Evolutionary conservation across 2,888 invertebrate species (phyloP), one percentile per base, ranked within the genome.

Genomic region (Diarsia rubi): DNA sequence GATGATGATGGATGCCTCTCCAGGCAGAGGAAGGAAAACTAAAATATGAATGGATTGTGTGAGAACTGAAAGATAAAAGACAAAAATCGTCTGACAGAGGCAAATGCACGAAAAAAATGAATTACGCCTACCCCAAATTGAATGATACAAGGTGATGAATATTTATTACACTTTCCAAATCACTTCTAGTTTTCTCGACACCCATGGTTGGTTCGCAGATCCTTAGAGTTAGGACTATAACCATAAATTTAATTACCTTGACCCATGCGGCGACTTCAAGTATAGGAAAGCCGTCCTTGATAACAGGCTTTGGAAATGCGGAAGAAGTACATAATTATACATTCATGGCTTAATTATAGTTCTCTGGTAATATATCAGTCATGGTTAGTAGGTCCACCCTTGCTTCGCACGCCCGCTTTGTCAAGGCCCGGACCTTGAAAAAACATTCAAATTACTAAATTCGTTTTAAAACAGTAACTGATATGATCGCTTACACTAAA

Each of bases 191-290:
- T 24, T 12, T 27, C 16, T 62, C 31, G 11, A 9, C 3, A 79
- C 66, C 54, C 0, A 12, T 45, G 77, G 14, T 27, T 63, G 27
- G n/a, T 64, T 49, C 27, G 49, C 52, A 73, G 27, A 54, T 59
- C 57, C 31, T 44, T 16, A 45, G 21, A 67, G 57, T 31, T 69
- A 71, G 49, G 31, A 57, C 78, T 16, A 16, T 44, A 31, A 19
- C 24, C 44, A 80, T 82, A 72, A 64, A 82, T 82, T 77, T 67
- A 78, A 78, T 78, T 72, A 73, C 59, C 21, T 67, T 73, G 59
- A 72, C 63, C 78, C 67, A 64, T 63, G 52, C 66, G 45, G 44
- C 24, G 37, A 63, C 11, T 27, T n/a, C 1, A 45, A 70, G 70
- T 45, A 4, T 45, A 57, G 44, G 27, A 63, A 57, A 66, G 44